These are phyloP conservation scores for Rhaphigaster nebulosa DNA, from an alignment of 2,888 invertebrate genomes.

Conservation along the genomic window DNA sequence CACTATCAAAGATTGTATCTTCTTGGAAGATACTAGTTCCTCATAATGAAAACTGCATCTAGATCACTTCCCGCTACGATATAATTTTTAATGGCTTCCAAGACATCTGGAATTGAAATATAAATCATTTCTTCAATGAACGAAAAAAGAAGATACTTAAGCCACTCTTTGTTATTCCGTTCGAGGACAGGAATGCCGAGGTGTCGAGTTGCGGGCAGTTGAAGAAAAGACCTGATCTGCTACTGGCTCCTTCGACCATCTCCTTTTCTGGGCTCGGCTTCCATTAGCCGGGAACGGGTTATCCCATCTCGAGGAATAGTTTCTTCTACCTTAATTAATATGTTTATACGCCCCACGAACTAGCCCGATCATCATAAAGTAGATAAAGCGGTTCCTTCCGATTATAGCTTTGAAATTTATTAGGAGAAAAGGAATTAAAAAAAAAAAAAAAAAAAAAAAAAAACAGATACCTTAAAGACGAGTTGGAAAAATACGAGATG, in stretches of 20 bases:
- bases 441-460: neutral
- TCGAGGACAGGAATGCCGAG: neutral
- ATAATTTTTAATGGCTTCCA: constrained; percentile 11
- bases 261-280: neutral
- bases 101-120: neutral
- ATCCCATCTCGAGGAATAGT: neutral
- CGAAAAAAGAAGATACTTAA: neutral
- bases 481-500: neutral
- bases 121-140: neutral
- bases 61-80: neutral
- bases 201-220: neutral
- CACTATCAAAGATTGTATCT: neutral
- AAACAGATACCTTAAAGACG: neutral
- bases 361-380: neutral
- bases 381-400: neutral
- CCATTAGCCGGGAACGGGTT: neutral
- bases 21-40: neutral
- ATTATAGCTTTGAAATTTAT: neutral
- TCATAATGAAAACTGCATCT: neutral
- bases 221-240: neutral
- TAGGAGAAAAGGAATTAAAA: neutral
- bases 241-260: neutral
- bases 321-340: constrained; percentile 1
- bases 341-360: neutral
- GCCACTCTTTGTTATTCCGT: neutral